These are phyloP conservation scores for Lamprologus sp. DNA, from an alignment of 2,113 vertebrate species.

Conservation along the genomic window DNA sequence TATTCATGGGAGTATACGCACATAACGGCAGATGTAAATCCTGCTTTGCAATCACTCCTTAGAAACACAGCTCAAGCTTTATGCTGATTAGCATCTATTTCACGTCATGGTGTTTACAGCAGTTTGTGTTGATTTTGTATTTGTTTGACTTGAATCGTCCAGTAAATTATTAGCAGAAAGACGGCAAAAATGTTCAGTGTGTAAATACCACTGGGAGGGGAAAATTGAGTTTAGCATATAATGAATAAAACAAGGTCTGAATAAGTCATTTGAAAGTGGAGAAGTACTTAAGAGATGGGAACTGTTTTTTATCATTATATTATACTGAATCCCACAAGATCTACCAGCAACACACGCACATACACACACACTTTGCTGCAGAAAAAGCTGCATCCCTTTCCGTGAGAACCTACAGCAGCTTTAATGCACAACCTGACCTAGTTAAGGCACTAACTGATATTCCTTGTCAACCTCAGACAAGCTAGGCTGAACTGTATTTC, in stretches of 20 bases:
- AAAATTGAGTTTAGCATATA: background rate
- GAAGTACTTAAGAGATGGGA: background rate
- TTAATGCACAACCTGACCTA: conserved; percentile 45
- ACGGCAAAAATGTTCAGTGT: background rate
- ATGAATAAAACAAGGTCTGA: background rate
- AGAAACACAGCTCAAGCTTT: background rate
- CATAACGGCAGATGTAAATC: background rate
- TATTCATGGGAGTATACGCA: background rate
- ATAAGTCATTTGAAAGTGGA: background rate
- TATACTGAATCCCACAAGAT: background rate
- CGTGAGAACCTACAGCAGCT: background rate
- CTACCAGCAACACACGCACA: background rate
- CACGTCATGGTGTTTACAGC: background rate
- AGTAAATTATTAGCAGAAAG: background rate
- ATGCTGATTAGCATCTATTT: background rate
- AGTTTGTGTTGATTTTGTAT: background rate
- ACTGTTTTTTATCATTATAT: background rate
- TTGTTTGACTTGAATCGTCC: background rate
- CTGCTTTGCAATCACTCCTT: background rate
- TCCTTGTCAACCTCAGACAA: conserved; percentile 33
- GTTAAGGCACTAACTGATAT: conserved; percentile 50
- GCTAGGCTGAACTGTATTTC: conserved; percentile 34
- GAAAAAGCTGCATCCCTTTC: background rate
- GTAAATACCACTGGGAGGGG: background rate
- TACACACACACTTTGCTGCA: background rate